Evolutionary conservation across 2,113 vertebrate genomes (phyloP).

Genomic region (Dicerorhinus sumatrensis): DNA sequence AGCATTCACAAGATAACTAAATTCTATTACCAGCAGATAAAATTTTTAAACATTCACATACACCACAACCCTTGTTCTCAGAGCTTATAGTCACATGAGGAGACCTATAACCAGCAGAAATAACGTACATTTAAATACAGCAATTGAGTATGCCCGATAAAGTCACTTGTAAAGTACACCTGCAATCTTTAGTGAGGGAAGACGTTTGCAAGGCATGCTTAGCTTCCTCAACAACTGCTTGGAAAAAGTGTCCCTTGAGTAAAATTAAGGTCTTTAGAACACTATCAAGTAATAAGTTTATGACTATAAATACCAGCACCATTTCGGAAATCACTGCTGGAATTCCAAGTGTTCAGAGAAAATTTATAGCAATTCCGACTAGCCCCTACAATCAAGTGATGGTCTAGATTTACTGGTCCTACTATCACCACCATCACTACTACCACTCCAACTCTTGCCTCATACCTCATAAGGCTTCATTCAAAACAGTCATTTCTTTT

Average conservation of each 20-base stretch:
- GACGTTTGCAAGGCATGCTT: not conserved
- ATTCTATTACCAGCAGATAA: not conserved
- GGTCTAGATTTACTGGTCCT: not conserved
- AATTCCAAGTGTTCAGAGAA: conserved; percentile 49
- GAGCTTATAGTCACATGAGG: not conserved
- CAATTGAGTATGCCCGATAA: not conserved
- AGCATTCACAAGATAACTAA: conserved; percentile 11
- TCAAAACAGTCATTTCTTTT: conserved; percentile 7
- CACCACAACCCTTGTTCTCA: not conserved
- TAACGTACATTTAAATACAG: not conserved
- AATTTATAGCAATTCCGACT: conserved; percentile 1
- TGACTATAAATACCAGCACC: conserved; percentile 19
- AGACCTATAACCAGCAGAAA: conserved; percentile 19
- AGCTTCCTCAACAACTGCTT: not conserved
- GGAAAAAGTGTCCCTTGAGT: conserved; percentile 12
- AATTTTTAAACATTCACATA: not conserved
- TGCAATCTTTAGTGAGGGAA: not conserved
- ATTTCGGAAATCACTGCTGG: conserved; percentile 8
- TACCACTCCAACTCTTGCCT: not conserved
- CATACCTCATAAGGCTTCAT: not conserved
- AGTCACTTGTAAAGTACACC: not conserved
- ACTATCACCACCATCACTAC: not conserved
- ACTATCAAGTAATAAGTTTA: not conserved
- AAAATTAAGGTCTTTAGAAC: not conserved
- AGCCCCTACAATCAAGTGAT: not conserved